Base-by-base conservation (phyloP, 1,140 invertebrate species). In the Cephus cinctus region DNA sequence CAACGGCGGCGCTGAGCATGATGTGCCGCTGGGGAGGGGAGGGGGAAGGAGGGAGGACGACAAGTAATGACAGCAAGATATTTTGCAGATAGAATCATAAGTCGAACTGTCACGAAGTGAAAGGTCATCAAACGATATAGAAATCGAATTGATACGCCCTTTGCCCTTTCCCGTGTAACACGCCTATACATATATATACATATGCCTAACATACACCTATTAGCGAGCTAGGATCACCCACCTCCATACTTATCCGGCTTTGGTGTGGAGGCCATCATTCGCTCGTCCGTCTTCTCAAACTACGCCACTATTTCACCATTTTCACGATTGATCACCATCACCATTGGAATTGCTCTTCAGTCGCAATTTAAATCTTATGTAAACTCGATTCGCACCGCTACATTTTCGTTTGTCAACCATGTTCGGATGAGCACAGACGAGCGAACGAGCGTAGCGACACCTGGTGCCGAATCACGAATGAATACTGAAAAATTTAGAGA, bases 371-470 rank as follows among this genome's bases (percentile, higher is more conserved):
- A 65, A 59, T 63, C 69, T 69, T 61, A 72, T 69, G 63, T 72
- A 69, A 73, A 72, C 61, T 59, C 63, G 62, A 70, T 62, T 61
- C 64, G 63, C 64, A 71, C 69, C 67, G 70, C 71, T 73, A 73
- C 71, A 71, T 72, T 71, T 73, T 69, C 62, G 66, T 69, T 67
- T 70, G 66, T 71, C 71, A 63, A 71, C 71, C 71, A 74, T 74
- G 57, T 71, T 73, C 5, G 35, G n/a, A 65, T 56, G 53, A 56
- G 52, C 27, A 41, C 47, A 8, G 8, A 9, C 15, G 8, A 2
- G 9, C 34, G 22, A 47, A 61, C 52, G 57, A 64, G 63, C 65
- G 30, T 6, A 12, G 45, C 61, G 50, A 18, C 19, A 43, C 23
- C 19, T 22, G 21, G 11, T 12, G 14, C n/a, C n/a, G n/a, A n/a